Percentiles rank a stretch among this genome's conserved stretches.
Conservation (phyloP, 2,888 invertebrate genomes). For the Boloria euphrosyne region DNA sequence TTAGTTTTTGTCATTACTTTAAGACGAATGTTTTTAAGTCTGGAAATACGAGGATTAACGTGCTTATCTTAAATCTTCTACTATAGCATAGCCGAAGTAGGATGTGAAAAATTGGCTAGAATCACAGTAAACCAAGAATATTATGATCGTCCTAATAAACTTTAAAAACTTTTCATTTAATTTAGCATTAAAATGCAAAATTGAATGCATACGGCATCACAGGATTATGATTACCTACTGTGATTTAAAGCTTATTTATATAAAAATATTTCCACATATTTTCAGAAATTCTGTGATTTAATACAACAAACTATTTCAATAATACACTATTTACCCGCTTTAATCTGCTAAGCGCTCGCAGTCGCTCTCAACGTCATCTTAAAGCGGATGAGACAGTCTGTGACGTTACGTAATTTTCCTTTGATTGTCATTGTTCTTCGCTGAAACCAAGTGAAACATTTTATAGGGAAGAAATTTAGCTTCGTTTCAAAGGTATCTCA, state of each 20-base stretch:
- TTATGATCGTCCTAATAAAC: too few relatives aligned
- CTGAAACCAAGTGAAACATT: conserved; percentile 1
- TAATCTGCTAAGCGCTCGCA: neutral
- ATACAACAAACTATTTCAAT: neutral
- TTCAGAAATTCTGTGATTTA: neutral
- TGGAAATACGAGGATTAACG: too few relatives aligned
- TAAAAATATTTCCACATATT: neutral
- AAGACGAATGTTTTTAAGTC: too few relatives aligned
- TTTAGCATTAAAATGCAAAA: too few relatives aligned
- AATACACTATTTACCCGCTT: neutral
- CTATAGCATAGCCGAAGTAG: too few relatives aligned
- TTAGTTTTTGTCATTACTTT: too few relatives aligned
- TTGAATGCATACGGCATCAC: too few relatives aligned
- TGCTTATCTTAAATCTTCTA: too few relatives aligned
- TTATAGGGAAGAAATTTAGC: neutral
- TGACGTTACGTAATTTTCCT: conserved; percentile 2
- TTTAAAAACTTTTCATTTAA: too few relatives aligned
- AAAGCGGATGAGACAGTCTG: conserved; percentile 5
- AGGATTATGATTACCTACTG: neutral
- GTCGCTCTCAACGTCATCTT: conserved; percentile 9
- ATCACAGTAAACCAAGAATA: too few relatives aligned
- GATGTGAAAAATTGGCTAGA: too few relatives aligned
- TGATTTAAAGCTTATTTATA: neutral
- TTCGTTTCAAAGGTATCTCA: neutral
- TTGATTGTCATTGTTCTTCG: neutral